phyloP scores from a whole-genome alignment of 2,113 vertebrate species.

The Colistium nudipinnis region DNA sequence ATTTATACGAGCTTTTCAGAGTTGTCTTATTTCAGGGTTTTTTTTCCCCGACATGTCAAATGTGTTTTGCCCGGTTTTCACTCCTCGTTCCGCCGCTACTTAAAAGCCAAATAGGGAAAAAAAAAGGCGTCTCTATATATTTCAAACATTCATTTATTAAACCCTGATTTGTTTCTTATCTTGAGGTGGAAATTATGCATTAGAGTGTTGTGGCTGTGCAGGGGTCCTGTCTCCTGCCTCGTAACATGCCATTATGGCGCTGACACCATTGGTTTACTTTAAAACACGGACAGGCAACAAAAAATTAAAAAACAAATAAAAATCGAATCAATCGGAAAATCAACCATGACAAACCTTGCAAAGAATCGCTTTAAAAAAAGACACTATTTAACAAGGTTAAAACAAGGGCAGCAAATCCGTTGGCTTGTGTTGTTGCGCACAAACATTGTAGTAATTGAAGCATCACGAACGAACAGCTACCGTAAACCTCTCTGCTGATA shows the following conservation, averaged over 20 bases:
- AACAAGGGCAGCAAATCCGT: neutral
- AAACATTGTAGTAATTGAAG: neutral
- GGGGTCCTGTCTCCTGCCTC: slow-evolving; percentile 23
- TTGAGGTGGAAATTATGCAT: slow-evolving; percentile 23
- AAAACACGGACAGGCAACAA: slow-evolving; percentile 15
- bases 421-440: slow-evolving; percentile 14
- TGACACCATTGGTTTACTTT: slow-evolving; percentile 16
- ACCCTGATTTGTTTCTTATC: slow-evolving; percentile 28
- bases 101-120: slow-evolving; percentile 11
- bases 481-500: neutral
- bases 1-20: slow-evolving; percentile 3
- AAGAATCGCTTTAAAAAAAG: slow-evolving; percentile 2
- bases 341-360: slow-evolving; percentile 6
- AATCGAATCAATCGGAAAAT: too few relatives aligned
- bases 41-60: slow-evolving; percentile 32
- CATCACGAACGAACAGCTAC: neutral
- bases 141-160: slow-evolving; percentile 32
- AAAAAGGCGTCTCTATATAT: slow-evolving; percentile 4
- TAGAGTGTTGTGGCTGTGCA: neutral
- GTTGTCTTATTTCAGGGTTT: slow-evolving; percentile 17
- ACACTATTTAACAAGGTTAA: slow-evolving; percentile 18
- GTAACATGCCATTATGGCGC: slow-evolving; percentile 8
- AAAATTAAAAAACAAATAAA: too few relatives aligned
- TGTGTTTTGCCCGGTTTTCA: slow-evolving; percentile 28
- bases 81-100: slow-evolving; percentile 9